Evolutionary conservation across 2,113 vertebrate species (phyloP).

Genomic region (Zeus faber): DNA sequence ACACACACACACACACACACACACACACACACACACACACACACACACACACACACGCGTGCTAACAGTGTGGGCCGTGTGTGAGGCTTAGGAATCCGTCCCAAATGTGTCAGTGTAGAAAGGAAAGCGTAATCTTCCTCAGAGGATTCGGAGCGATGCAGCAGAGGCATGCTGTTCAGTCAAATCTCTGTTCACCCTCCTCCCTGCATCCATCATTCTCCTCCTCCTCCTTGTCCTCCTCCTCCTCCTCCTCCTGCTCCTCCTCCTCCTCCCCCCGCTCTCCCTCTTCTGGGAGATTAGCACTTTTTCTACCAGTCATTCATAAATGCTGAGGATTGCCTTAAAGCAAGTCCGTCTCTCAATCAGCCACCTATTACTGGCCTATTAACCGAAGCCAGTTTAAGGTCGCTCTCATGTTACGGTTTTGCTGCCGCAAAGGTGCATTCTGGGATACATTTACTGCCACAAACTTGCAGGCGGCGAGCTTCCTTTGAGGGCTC

Average conservation of each 20-base stretch:
- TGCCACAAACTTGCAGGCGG: too few relatives aligned
- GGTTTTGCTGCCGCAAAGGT: too few relatives aligned
- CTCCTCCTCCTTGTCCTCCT: constrained; percentile 23
- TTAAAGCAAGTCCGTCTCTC: constrained; percentile 34
- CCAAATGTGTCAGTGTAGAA: constrained; percentile 59
- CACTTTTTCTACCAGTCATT: constrained; percentile 61
- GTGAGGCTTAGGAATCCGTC: constrained; percentile 49
- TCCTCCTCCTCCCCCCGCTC: not conserved
- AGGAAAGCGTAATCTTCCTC: constrained; percentile 53
- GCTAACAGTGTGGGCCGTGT: too few relatives aligned
- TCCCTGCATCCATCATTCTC: constrained; percentile 29
- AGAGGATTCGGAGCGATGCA: constrained; percentile 52
- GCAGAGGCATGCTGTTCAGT: too few relatives aligned
- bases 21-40: constrained; percentile 14
- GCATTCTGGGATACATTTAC: too few relatives aligned
- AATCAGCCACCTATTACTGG: too few relatives aligned
- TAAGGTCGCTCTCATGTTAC: too few relatives aligned
- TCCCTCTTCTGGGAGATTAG: constrained; percentile 43
- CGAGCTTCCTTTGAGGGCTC: too few relatives aligned
- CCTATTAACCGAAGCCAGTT: too few relatives aligned
- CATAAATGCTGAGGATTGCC: constrained; percentile 43
- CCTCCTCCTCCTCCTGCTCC: constrained; percentile 8
- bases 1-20: constrained; percentile 26
- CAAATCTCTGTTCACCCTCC: too few relatives aligned
- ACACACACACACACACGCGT: not conserved